These are phyloP conservation scores for Catagonus wagneri DNA, from an alignment of 2,113 vertebrate genomes.

Conservation along the genomic window DNA sequence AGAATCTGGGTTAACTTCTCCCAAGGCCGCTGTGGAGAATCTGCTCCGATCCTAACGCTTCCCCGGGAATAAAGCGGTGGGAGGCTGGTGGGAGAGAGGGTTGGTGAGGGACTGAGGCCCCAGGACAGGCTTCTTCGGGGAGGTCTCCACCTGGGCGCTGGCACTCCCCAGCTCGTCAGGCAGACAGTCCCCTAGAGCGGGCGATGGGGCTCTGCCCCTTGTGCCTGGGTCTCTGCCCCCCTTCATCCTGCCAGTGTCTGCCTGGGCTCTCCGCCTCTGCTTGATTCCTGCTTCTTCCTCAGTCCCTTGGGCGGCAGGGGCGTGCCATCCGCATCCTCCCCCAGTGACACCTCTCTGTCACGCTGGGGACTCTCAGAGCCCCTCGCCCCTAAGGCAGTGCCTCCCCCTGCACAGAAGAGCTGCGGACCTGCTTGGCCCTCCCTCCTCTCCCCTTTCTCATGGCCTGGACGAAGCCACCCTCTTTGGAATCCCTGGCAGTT, in stretches of 20 bases:
- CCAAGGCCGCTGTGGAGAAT: neutral
- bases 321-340: neutral
- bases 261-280: neutral
- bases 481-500: neutral
- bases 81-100: neutral
- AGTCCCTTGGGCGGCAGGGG: neutral
- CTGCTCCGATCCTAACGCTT: neutral
- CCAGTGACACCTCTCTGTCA: neutral
- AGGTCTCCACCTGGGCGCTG: neutral
- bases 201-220: neutral
- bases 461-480: neutral
- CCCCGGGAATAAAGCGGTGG: neutral
- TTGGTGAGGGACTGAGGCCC: neutral
- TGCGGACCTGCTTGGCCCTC: neutral
- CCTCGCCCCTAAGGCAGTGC: rapidly evolving
- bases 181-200: neutral
- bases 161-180: rapidly evolving
- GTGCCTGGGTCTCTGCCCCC: neutral
- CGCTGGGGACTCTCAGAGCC: neutral
- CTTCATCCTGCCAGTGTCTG: neutral
- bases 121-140: neutral
- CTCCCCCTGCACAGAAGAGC: neutral
- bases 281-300: neutral
- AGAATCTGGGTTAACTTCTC: neutral
- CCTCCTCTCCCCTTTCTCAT: neutral